Evolutionary conservation across 2,888 invertebrate genomes (phyloP).

Genomic region (Hyles lineata): DNA sequence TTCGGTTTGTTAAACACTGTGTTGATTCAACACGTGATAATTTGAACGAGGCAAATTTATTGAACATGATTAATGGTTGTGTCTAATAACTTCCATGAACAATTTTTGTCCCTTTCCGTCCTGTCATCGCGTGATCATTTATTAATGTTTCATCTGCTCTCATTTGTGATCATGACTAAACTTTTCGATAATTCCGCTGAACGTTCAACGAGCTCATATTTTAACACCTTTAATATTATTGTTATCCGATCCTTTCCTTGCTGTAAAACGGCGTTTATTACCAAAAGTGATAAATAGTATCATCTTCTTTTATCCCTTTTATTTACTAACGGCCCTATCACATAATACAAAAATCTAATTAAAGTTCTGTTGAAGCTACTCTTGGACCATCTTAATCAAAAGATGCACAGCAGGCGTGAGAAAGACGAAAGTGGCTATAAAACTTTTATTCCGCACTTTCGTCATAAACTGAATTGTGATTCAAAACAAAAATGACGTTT

Average conservation of each 20-base stretch:
- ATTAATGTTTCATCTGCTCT: constrained; percentile 47
- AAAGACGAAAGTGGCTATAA: constrained; percentile 30
- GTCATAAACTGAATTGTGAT: constrained; percentile 28
- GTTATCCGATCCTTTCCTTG: not conserved
- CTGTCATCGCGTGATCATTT: constrained; percentile 53
- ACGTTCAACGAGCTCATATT: not conserved
- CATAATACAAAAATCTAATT: not conserved
- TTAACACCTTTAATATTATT: not conserved
- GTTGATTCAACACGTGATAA: constrained; percentile 43
- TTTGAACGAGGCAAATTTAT: constrained; percentile 40
- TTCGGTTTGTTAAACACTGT: too few relatives aligned
- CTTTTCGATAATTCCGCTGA: constrained; percentile 25
- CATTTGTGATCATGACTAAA: constrained; percentile 45
- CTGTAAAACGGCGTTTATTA: not conserved
- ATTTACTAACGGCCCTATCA: not conserved
- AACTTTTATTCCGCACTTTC: constrained; percentile 32
- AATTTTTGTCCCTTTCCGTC: constrained; percentile 47
- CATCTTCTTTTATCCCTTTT: not conserved
- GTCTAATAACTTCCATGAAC: constrained; percentile 50
- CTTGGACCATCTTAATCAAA: not conserved
- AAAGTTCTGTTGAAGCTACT: not conserved
- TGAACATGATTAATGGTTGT: constrained; percentile 52
- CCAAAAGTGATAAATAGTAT: not conserved
- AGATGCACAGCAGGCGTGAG: constrained; percentile 16
- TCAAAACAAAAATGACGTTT: constrained; percentile 46